Evolutionary conservation across 1,140 invertebrate species (phyloP).

Genomic region (Rhysida immarginata): DNA sequence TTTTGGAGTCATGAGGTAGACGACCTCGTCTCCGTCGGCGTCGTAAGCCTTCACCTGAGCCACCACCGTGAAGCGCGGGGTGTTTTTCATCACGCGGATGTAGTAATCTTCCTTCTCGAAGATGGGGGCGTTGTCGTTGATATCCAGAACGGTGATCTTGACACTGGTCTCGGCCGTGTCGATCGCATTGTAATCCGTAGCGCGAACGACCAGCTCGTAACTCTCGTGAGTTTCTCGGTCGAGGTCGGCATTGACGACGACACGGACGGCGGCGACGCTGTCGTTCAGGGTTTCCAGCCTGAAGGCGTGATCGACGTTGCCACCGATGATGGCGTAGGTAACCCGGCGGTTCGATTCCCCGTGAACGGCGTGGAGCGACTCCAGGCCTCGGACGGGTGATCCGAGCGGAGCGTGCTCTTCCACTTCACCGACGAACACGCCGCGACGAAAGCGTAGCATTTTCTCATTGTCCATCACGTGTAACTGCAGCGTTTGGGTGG

Average conservation of each 20-base stretch:
- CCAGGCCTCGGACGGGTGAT: constrained; percentile 46
- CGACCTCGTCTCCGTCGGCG: constrained; percentile 69
- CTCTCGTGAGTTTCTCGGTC: constrained; percentile 51
- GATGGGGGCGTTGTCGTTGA: constrained; percentile 77
- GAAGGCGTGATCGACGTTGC: constrained; percentile 25
- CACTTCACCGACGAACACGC: constrained; percentile 46
- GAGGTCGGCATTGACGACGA: constrained; percentile 49
- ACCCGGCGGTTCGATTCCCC: constrained; percentile 31
- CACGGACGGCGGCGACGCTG: neutral
- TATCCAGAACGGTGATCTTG: constrained; percentile 55
- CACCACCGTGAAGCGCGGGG: constrained; percentile 52
- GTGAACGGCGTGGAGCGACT: constrained; percentile 13
- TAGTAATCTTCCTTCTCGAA: constrained; percentile 61
- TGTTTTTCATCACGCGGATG: constrained; percentile 48
- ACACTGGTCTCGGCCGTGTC: constrained; percentile 57
- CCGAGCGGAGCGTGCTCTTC: constrained; percentile 54
- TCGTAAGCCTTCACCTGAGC: constrained; percentile 67
- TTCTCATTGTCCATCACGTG: constrained; percentile 62
- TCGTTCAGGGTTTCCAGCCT: constrained; percentile 24
- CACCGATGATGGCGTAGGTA: constrained; percentile 57
- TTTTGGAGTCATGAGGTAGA: constrained; percentile 59
- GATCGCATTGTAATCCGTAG: constrained; percentile 50
- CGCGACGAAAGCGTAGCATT: constrained; percentile 57
- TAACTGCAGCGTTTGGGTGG: constrained; percentile 51
- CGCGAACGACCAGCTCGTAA: constrained; percentile 56